Percentiles rank a stretch among this genome's conserved stretches.
Conservation (phyloP, 2,888 invertebrate species). For the Lepidonotus clava region DNA sequence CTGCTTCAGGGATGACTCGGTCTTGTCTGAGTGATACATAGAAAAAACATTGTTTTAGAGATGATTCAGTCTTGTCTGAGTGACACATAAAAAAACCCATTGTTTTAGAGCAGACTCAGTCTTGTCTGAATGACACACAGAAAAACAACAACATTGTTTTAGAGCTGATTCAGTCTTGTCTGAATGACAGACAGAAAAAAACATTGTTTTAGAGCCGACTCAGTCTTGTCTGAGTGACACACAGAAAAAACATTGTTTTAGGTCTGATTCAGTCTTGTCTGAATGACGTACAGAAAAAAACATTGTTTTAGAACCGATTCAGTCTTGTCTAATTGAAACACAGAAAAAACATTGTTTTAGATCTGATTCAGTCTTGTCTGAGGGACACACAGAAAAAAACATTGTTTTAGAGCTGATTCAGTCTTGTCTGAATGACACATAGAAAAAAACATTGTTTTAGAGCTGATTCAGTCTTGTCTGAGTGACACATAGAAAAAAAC, state of each 20-base stretch:
- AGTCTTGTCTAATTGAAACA: conserved; percentile 62
- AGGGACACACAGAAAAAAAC: too few species aligned
- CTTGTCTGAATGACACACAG: too few species aligned
- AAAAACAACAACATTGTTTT: too few species aligned
- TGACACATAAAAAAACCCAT: too few species aligned
- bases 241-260: too few species aligned
- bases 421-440: conserved; percentile 64
- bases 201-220: too few species aligned
- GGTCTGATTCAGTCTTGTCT: too few species aligned
- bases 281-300: too few species aligned
- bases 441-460: too few species aligned
- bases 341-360: too few species aligned
- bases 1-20: conserved; percentile 68
- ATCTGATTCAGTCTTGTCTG: conserved; percentile 64
- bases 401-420: conserved; percentile 67
- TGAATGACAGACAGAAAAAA: not conserved
- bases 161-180: too few species aligned
- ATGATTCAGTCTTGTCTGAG: conserved; percentile 62
- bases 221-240: too few species aligned
- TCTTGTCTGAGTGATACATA: conserved; percentile 61
- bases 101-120: conserved; percentile 68
- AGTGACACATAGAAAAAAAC: not conserved
- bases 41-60: conserved; percentile 70
- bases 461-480: not conserved
- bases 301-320: conserved; percentile 67